Evolutionary conservation across 2,797 vertebrate genomes (phyloP), one percentile per base, ranked within the genome.

Genomic region (Sciaenops ocellatus): DNA sequence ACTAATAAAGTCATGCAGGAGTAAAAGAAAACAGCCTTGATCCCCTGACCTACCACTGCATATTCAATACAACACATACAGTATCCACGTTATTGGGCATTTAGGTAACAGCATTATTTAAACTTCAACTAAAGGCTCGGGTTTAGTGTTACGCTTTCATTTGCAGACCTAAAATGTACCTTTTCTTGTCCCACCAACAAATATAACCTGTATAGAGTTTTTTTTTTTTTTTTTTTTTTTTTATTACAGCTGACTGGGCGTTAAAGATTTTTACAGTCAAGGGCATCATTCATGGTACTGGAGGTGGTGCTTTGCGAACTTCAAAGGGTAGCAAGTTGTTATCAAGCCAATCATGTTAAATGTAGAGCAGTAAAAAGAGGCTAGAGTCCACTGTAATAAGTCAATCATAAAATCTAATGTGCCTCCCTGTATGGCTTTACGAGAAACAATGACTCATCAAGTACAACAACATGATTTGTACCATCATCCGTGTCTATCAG

Each of bases 1-100:
- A 94, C 92, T 92, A 86, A 92, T 73, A 91, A 94, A 79, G 72
- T 60, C 92, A 93, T 94, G 95, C 96, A 93, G 82, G 91, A 91
- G 75, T 83, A 76, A 93, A 92, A 85, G 64, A 88, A 86, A 86
- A 90, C 89, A 87, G 87, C 84, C 88, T 90, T 87, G 92, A 86
- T 92, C 78, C 57, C 74, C 80, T 89, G 67, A 66, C 60, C 83
- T 68, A 70, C 26, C 34, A 72, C 48, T 68, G 50, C 30, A 60
- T 64, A 59, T 20, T 76, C 18, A 66, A 61, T 17, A 34, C 24
- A 73, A 76, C 42, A 83, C 46, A 52, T n/a, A 72, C 10, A 52
- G 1, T 46, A 41, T 65, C 28, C 51, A 44, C 10, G 12, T 38
- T 41, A 59, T n/a, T 20, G 54, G 8, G 12, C 42, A 11, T 55